phyloP scores from a whole-genome alignment of 2,888 invertebrate genomes.

The Dioctria linearis region DNA sequence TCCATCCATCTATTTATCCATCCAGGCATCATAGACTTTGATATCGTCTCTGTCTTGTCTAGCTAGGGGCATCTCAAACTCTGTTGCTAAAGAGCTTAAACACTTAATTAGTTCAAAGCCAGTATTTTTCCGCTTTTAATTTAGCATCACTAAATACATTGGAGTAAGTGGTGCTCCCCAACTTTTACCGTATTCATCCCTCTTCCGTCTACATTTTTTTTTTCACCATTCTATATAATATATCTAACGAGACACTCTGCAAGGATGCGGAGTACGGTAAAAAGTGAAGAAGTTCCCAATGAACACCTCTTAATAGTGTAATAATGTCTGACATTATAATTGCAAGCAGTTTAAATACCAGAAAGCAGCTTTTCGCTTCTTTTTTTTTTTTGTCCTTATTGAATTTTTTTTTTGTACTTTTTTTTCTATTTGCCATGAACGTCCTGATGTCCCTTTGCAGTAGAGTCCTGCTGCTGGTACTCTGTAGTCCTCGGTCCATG shows the following conservation, averaged over 20 bases:
- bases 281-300: neutral
- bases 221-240: neutral
- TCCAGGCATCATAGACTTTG: too few relatives aligned
- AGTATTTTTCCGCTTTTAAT: slow-evolving; percentile 24
- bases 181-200: too few relatives aligned
- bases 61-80: neutral
- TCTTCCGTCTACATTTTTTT: too few relatives aligned
- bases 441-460: neutral
- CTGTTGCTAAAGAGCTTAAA: slow-evolving; percentile 11
- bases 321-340: slow-evolving; percentile 52
- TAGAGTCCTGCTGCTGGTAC: neutral
- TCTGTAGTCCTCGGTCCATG: too few relatives aligned
- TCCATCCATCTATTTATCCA: too few relatives aligned
- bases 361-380: neutral
- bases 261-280: neutral
- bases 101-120: slow-evolving; percentile 27
- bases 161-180: neutral
- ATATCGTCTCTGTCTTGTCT: too few relatives aligned
- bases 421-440: neutral
- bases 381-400: neutral
- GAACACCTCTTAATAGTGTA: slow-evolving; percentile 44
- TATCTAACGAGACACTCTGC: neutral
- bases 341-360: slow-evolving; percentile 49
- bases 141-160: neutral
- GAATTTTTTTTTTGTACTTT: neutral